Conservation (phyloP, 2,113 vertebrate species). For the Atractosteus spatula region DNA sequence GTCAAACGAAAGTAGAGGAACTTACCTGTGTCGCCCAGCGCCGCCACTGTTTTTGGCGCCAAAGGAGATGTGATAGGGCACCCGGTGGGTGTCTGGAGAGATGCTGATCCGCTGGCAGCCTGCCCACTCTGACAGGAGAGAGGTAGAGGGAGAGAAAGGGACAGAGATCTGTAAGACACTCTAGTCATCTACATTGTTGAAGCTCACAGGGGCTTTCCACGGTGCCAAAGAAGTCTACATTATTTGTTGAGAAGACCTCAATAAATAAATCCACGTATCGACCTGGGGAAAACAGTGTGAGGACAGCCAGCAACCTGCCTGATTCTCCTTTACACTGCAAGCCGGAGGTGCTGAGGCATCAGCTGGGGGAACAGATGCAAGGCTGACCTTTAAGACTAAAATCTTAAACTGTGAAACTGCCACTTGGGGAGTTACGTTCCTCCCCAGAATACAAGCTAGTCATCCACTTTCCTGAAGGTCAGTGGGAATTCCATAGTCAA, state of each 20-base stretch:
- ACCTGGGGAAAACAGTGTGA: not conserved
- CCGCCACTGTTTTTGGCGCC: slow-evolving; percentile 72
- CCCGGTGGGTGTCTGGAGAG: slow-evolving; percentile 86
- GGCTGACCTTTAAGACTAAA: too few relatives aligned
- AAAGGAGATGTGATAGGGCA: slow-evolving; percentile 92
- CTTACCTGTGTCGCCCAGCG: slow-evolving; percentile 74
- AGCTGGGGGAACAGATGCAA: too few relatives aligned
- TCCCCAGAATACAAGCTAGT: too few relatives aligned
- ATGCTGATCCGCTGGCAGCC: slow-evolving; percentile 89
- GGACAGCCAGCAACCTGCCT: too few relatives aligned
- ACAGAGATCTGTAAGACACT: not conserved
- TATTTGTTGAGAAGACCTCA: not conserved
- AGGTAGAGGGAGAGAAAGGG: not conserved
- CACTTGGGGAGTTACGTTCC: too few relatives aligned
- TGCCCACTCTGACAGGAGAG: slow-evolving; percentile 80
- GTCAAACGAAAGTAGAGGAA: too few relatives aligned
- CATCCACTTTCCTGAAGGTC: too few relatives aligned
- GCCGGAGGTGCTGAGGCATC: too few relatives aligned
- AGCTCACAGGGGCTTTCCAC: not conserved
- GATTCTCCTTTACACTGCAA: too few relatives aligned
- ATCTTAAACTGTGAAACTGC: too few relatives aligned
- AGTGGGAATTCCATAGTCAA: too few relatives aligned
- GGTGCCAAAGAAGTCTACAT: not conserved
- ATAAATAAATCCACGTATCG: not conserved
- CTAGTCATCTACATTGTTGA: not conserved